phyloP scores from a whole-genome alignment of 2,797 vertebrate genomes.

The Bryconaethiops microstoma region DNA sequence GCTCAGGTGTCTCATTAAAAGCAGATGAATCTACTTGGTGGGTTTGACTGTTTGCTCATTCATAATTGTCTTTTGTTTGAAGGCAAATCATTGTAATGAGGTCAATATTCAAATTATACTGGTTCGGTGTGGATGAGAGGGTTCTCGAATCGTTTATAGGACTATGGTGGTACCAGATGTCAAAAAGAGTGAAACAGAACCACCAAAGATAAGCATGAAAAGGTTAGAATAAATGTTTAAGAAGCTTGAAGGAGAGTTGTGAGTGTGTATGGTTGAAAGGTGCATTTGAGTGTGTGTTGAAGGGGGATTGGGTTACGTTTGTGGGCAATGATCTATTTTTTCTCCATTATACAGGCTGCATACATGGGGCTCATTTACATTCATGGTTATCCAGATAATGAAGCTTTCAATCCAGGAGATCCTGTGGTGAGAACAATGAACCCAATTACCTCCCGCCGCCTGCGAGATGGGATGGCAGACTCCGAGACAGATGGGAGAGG shows the following conservation, averaged over 20 bases:
- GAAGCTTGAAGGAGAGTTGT: slow-evolving; percentile 13
- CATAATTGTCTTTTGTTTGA: neutral
- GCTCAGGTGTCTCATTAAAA: neutral
- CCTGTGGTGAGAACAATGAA: slow-evolving; percentile 88
- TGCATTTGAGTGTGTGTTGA: slow-evolving; percentile 53
- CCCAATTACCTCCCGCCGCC: slow-evolving; percentile 87
- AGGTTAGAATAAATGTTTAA: neutral
- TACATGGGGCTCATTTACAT: slow-evolving; percentile 84
- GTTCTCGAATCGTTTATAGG: neutral
- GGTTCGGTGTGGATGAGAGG: neutral
- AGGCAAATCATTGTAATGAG: neutral
- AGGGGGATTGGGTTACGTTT: slow-evolving; percentile 65
- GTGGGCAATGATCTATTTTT: slow-evolving; percentile 81
- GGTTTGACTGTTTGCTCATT: neutral
- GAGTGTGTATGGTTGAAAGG: slow-evolving; percentile 43
- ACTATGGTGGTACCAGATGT: neutral
- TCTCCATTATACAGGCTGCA: slow-evolving; percentile 77
- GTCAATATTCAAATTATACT: neutral
- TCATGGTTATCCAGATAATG: slow-evolving; percentile 89
- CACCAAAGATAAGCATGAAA: neutral
- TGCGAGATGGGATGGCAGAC: slow-evolving; percentile 85
- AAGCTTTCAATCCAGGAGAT: slow-evolving; percentile 86
- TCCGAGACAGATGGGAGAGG: slow-evolving; percentile 85
- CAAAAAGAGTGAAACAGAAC: neutral
- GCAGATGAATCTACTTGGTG: neutral